These are phyloP conservation scores for Drosophila stalkeri DNA, from an alignment of 2,888 invertebrate genomes.

Conservation along the genomic window DNA sequence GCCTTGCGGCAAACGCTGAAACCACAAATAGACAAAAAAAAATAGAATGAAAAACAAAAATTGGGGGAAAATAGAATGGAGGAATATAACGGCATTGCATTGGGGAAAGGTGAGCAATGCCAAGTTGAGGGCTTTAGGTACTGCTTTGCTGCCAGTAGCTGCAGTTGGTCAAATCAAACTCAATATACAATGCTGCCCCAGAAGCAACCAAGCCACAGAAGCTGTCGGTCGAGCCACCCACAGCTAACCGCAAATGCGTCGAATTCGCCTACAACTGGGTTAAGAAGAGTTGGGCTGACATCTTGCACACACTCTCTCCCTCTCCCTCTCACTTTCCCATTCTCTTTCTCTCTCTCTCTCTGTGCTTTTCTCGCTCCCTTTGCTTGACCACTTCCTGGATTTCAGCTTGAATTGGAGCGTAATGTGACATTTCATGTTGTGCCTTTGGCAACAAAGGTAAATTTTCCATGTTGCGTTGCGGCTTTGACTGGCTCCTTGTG, in stretches of 20 bases:
- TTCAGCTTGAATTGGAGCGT: slow-evolving; percentile 74
- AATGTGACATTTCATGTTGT: slow-evolving; percentile 72
- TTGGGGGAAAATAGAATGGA: slow-evolving; percentile 12
- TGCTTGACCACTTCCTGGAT: slow-evolving; percentile 73
- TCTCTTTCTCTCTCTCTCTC: no score
- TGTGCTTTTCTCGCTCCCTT: background rate
- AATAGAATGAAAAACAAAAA: slow-evolving; percentile 10
- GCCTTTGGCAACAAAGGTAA: slow-evolving; percentile 42
- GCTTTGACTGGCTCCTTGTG: slow-evolving; percentile 29
- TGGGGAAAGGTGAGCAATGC: slow-evolving; percentile 45
- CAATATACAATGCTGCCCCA: slow-evolving; percentile 19
- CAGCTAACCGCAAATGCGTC: slow-evolving; percentile 28
- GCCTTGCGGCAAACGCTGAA: slow-evolving; percentile 55
- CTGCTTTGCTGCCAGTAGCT: slow-evolving; percentile 8
- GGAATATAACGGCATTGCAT: slow-evolving; percentile 42
- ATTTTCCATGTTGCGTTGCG: slow-evolving; percentile 37
- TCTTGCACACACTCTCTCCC: background rate
- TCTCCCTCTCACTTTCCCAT: background rate
- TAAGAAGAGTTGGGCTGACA: slow-evolving; percentile 26
- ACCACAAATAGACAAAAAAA: slow-evolving; percentile 61
- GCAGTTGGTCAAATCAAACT: slow-evolving; percentile 32
- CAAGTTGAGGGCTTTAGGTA: slow-evolving; percentile 11
- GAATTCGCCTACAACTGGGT: slow-evolving; percentile 33
- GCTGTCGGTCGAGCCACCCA: background rate
- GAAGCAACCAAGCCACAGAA: slow-evolving; percentile 1